Percentiles rank a stretch among this genome's conserved stretches.
These are phyloP conservation scores for Sebastes cheni DNA, from an alignment of 2,797 vertebrate genomes.

Conservation along the genomic window DNA sequence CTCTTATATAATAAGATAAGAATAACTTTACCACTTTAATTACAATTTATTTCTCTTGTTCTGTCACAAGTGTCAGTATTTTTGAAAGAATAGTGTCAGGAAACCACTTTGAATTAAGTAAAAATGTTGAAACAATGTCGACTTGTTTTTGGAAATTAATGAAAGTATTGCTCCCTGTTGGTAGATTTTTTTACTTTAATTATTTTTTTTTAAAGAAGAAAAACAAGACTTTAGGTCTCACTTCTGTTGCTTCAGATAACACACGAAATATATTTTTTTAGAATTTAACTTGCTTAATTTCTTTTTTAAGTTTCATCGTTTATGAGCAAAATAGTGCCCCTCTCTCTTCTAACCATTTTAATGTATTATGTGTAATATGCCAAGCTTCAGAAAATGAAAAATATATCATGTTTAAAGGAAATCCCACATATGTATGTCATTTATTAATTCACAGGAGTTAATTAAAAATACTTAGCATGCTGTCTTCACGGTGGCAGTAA, in stretches of 20 bases:
- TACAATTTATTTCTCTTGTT: background rate
- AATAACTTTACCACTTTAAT: constrained; percentile 23
- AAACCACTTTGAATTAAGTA: background rate
- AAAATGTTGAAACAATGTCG: background rate
- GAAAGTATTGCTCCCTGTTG: background rate
- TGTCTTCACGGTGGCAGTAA: constrained; percentile 17
- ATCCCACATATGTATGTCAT: constrained; percentile 1
- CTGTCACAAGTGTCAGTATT: background rate
- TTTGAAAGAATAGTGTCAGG: background rate
- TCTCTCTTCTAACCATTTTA: background rate
- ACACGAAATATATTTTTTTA: background rate
- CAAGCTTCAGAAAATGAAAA: constrained; percentile 12
- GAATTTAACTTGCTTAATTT: background rate
- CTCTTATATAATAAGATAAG: background rate
- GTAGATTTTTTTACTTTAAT: background rate
- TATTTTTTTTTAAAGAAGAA: background rate
- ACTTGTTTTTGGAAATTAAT: background rate
- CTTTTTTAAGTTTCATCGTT: background rate
- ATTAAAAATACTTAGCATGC: constrained; percentile 14
- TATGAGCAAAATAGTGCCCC: background rate
- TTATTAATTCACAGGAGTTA: constrained; percentile 46
- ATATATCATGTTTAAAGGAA: background rate
- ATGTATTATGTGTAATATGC: constrained; percentile 15
- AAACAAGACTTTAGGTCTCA: background rate
- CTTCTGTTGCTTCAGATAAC: background rate